Evolutionary conservation across 1,140 invertebrate species (phyloP).

Genomic region (Phymorhynchus buccinoides): DNA sequence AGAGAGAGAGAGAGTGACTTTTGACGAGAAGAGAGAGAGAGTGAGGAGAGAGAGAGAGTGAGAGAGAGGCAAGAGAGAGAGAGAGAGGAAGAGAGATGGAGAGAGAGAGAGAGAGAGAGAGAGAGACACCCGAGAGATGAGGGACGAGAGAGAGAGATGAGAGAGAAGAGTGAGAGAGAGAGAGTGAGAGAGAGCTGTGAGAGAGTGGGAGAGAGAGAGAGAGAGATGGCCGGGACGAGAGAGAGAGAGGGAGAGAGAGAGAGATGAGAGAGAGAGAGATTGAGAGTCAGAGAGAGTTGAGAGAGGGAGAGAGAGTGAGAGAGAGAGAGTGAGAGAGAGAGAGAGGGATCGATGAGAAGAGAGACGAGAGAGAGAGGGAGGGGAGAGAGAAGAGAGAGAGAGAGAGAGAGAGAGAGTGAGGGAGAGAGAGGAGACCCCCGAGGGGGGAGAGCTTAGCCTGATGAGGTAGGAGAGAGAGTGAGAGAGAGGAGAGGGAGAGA

Average conservation of each 20-base stretch:
- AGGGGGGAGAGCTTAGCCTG: constrained; percentile 84
- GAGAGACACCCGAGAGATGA: constrained; percentile 73
- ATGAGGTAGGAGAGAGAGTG: constrained; percentile 76
- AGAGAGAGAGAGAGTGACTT: no score
- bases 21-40: background rate
- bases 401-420: background rate
- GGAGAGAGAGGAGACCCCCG: constrained; percentile 73
- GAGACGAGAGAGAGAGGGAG: background rate
- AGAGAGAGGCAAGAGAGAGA: constrained; percentile 25
- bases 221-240: no score
- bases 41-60: constrained; percentile 64
- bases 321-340: no score
- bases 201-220: constrained; percentile 63
- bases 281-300: no score
- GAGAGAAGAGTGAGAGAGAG: no score
- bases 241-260: no score
- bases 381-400: constrained; percentile 73
- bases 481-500: background rate
- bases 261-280: no score
- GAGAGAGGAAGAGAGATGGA: no score
- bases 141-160: no score
- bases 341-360: constrained; percentile 93
- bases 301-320: no score
- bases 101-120: no score
- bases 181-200: constrained; percentile 78